A percentile compares a stretch with the other conserved stretches of the same genome.
phyloP scores from a whole-genome alignment of 2,888 invertebrate species.

The Tinea pellionella region DNA sequence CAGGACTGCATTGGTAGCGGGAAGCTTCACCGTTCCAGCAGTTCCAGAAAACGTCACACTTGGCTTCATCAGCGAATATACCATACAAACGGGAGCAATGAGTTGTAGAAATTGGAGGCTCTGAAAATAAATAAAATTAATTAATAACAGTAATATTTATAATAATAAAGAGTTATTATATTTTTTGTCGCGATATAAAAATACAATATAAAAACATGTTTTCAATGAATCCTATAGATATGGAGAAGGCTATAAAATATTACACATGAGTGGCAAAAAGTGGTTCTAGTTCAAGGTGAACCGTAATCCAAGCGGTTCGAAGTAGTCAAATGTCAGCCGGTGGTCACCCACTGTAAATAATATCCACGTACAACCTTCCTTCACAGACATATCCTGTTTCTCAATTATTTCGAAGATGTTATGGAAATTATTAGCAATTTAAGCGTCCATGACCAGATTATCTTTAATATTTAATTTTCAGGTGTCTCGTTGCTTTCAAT shows the following conservation, averaged over 20 bases:
- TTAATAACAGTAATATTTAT: slow-evolving; percentile 17
- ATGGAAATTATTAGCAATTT: slow-evolving; percentile 7
- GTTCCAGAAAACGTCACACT: slow-evolving; percentile 96
- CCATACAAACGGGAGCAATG: slow-evolving; percentile 91
- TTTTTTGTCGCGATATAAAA: background rate
- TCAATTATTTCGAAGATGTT: slow-evolving; percentile 4
- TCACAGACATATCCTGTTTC: slow-evolving; percentile 15
- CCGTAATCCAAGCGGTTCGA: slow-evolving; percentile 14
- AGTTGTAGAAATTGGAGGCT: slow-evolving; percentile 85
- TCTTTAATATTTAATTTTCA: background rate
- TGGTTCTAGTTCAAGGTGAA: slow-evolving; percentile 36
- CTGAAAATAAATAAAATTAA: slow-evolving; percentile 41
- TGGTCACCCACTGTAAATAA: slow-evolving; percentile 9
- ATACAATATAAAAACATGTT: background rate
- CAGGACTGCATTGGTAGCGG: slow-evolving; percentile 94
- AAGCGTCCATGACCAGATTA: background rate
- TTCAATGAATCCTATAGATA: background rate
- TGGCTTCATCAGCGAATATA: slow-evolving; percentile 88
- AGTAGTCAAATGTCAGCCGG: slow-evolving; percentile 15
- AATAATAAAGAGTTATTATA: background rate
- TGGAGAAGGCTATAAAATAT: background rate
- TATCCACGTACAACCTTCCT: slow-evolving; percentile 13
- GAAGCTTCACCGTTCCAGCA: slow-evolving; percentile 97
- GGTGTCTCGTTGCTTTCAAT: background rate
- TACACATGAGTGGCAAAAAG: slow-evolving; percentile 10